Percentiles rank a stretch among this genome's conserved stretches.
Conservation (phyloP, 2,113 vertebrate genomes). For the Piaya cayana region DNA sequence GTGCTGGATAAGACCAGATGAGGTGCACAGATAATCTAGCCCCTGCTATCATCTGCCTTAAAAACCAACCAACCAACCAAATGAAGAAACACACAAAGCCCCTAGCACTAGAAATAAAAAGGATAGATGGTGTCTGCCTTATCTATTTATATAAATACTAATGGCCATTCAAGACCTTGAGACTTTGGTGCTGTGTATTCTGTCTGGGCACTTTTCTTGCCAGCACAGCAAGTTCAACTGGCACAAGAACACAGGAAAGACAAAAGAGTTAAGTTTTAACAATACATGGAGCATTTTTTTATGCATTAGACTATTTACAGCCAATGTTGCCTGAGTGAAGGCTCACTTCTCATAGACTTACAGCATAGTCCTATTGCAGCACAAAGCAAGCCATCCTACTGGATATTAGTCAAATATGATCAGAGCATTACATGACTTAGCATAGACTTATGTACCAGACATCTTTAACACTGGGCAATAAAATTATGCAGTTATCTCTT, state of each 20-base stretch:
- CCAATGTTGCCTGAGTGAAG: background rate
- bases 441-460: background rate
- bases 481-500: background rate
- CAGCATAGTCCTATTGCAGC: background rate
- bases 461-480: background rate
- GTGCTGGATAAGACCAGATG: background rate
- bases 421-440: background rate
- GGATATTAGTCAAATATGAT: background rate
- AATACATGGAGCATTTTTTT: background rate
- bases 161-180: background rate
- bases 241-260: background rate
- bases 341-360: background rate
- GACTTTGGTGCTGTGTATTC: background rate
- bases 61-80: background rate
- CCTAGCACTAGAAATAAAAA: background rate
- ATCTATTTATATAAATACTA: background rate
- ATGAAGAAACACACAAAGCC: background rate
- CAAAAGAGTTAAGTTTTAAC: background rate
- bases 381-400: background rate
- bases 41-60: background rate
- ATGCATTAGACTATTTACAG: background rate
- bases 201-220: background rate
- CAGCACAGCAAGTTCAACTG: background rate
- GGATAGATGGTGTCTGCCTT: background rate
- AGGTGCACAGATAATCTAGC: background rate